phyloP scores from a whole-genome alignment of 1,140 invertebrate genomes.

The Nylanderia fulva region DNA sequence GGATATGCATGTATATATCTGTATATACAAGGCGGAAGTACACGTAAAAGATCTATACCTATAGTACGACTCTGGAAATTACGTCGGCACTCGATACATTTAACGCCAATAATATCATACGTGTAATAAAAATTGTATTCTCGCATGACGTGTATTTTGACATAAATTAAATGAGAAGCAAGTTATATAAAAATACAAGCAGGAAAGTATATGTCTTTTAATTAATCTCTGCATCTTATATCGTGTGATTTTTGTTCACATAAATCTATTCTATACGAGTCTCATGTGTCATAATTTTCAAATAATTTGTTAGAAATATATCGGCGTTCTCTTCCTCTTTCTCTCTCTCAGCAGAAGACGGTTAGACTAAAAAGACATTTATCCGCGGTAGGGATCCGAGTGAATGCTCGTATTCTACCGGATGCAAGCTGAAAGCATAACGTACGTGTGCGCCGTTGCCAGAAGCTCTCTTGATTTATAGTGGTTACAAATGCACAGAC shows the following conservation, averaged over 20 bases:
- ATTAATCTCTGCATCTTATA: neutral
- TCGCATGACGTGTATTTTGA: neutral
- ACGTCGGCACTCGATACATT: slow-evolving; percentile 18
- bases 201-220: no score
- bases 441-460: slow-evolving; percentile 46
- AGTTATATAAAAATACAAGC: neutral
- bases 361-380: slow-evolving; percentile 49
- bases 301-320: slow-evolving; percentile 55
- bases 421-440: slow-evolving; percentile 59
- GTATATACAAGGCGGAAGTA: slow-evolving; percentile 19
- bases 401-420: slow-evolving; percentile 48
- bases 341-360: slow-evolving; percentile 9
- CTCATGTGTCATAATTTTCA: slow-evolving; percentile 23
- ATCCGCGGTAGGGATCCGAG: slow-evolving; percentile 7
- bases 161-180: neutral
- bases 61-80: slow-evolving; percentile 12
- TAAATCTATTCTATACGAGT: neutral
- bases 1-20: neutral
- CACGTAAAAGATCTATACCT: slow-evolving; percentile 48
- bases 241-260: neutral
- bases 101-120: neutral
- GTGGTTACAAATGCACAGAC: slow-evolving; percentile 58
- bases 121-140: neutral
- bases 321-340: no score
- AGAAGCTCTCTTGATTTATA: slow-evolving; percentile 52